Percentiles rank a stretch among this genome's conserved stretches.
phyloP scores from a whole-genome alignment of 1,140 invertebrate genomes.

The Limonius californicus region DNA sequence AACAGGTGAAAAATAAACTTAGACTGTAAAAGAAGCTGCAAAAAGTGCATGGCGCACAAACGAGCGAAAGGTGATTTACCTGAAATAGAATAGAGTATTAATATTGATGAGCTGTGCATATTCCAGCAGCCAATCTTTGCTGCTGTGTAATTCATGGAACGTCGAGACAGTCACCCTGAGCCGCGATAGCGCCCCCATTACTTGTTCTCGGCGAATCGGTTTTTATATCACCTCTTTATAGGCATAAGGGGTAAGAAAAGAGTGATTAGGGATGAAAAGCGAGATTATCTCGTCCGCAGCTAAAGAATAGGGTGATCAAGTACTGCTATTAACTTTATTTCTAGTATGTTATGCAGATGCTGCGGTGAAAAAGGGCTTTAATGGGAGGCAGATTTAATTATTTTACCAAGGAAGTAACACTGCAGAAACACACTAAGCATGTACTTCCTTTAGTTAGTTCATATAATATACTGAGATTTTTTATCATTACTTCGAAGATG shows the following conservation, averaged over 20 bases:
- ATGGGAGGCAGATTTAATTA: neutral
- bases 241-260: conserved; percentile 7
- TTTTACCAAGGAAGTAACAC: too few relatives aligned
- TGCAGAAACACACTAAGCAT: too few relatives aligned
- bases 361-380: neutral
- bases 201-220: conserved; percentile 7
- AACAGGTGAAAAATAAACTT: too few relatives aligned
- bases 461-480: too few relatives aligned
- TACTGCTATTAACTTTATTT: conserved; percentile 10
- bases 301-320: conserved; percentile 3
- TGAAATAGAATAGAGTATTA: conserved; percentile 8
- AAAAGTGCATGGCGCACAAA: too few relatives aligned
- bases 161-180: conserved; percentile 14
- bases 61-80: neutral
- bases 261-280: conserved; percentile 12
- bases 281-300: conserved; percentile 9
- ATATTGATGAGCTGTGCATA: conserved; percentile 10
- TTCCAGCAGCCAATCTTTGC: conserved; percentile 34
- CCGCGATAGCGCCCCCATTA: conserved; percentile 2
- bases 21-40: too few relatives aligned
- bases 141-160: conserved; percentile 31
- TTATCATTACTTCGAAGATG: too few relatives aligned
- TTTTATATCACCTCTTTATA: conserved; percentile 11
- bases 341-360: conserved; percentile 1
- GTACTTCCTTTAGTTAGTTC: too few relatives aligned